Base-by-base conservation (phyloP, 2,888 invertebrate species). In the Melanchra persicariae region DNA sequence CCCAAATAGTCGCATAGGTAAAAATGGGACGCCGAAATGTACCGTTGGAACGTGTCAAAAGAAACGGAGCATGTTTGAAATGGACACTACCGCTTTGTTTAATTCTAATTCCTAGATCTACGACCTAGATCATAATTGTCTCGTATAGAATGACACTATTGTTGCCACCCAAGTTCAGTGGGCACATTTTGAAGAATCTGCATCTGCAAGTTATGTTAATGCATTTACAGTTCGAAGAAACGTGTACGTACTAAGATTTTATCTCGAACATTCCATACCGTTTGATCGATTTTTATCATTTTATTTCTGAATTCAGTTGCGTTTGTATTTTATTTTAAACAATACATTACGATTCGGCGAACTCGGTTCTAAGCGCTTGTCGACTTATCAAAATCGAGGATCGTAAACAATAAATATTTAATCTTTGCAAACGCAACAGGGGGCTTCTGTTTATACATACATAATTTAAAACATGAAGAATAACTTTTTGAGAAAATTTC, bases 221-320 rank as follows among this genome's bases (percentile, higher is more conserved):
- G 49, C 40, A 59, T 66, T 84, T 70, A 67, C 47, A 63, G 43
- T 76, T 65, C 70, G 59, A 68, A 80, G 83, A 77, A 76, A 61
- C 64, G 64, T 59, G 54, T 51, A 60, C 54, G 51, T 15, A 43
- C 51, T 43, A 10, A 54, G 66, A 51, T 68, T 55, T 72, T 68
- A 81, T 77, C 79, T 82, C 58, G 26, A 65, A 82, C 79, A 73
- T 79, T 82, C 79, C 79, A 68, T 59, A 30, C 22, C 60, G 66
- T 54, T 26, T 43, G 55, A 7, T 34, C 9, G 19, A 54, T 40
- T 61, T 73, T 60, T 64, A 22, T n/a, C 7, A 40, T 22, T 63
- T 71, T 72, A 12, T 67, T 79, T 54, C 49, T 81, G 10, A 67
- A 64, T 45, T 57, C 49, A 57, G 49, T 75, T 57, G 43, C 52